Evolutionary conservation across 1,140 invertebrate genomes (phyloP).

Genomic region (Linepithema humile): DNA sequence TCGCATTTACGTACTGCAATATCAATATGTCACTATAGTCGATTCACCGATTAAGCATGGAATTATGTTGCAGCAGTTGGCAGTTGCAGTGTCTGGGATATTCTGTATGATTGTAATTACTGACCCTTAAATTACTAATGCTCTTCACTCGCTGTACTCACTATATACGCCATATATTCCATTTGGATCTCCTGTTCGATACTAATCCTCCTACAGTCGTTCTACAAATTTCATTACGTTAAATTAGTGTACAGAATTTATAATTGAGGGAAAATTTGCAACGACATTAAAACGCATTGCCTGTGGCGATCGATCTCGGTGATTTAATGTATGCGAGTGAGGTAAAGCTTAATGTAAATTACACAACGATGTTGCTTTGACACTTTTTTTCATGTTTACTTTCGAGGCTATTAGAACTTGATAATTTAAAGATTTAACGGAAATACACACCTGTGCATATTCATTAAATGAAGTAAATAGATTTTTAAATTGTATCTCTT

Average conservation of each 20-base stretch:
- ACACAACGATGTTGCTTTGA: background rate
- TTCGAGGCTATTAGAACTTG: background rate
- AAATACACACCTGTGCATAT: background rate
- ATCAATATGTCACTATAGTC: background rate
- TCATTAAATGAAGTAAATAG: background rate
- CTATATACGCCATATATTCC: background rate
- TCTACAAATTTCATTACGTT: background rate
- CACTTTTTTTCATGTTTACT: background rate
- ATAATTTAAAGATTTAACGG: background rate
- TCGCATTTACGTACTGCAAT: background rate
- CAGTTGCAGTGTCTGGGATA: constrained; percentile 1
- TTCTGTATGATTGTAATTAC: constrained; percentile 3
- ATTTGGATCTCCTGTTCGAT: constrained; percentile 21
- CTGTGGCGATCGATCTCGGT: background rate
- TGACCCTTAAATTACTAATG: constrained; percentile 30
- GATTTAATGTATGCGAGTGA: background rate
- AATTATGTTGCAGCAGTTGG: constrained; percentile 33
- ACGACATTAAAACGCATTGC: background rate
- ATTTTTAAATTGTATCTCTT: background rate
- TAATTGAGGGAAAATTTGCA: background rate
- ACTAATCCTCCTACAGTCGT: constrained; percentile 18
- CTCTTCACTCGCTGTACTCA: constrained; percentile 11
- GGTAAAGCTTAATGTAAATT: background rate
- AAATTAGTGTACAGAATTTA: background rate
- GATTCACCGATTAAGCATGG: constrained; percentile 11